Percentiles rank a stretch among this genome's conserved stretches.
Evolutionary conservation across 2,113 vertebrate species (phyloP).

Genomic region (Irena cyanogastra): DNA sequence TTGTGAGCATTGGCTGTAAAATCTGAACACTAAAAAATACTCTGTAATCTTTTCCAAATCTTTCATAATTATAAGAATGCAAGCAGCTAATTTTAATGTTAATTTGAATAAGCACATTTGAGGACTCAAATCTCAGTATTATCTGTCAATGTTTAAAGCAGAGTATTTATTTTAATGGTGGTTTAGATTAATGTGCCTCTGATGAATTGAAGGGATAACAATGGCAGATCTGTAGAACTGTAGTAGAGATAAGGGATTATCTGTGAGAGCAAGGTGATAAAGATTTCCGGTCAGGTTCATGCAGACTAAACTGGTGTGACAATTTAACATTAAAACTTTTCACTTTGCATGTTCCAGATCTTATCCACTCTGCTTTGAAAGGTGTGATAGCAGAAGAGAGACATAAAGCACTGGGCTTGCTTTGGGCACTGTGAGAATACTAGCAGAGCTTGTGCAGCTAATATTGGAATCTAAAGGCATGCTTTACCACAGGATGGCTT

Average conservation of each 20-base stretch:
- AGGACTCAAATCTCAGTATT: not conserved
- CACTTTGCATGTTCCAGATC: not conserved
- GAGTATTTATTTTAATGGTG: not conserved
- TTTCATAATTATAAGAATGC: not conserved
- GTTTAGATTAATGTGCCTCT: not conserved
- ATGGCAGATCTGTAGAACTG: not conserved
- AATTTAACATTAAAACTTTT: not conserved
- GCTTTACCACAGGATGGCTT: not conserved
- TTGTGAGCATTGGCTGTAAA: not conserved
- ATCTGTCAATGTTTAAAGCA: not conserved
- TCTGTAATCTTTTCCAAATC: not conserved
- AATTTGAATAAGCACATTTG: not conserved
- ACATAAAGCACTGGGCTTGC: not conserved
- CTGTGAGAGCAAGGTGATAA: not conserved
- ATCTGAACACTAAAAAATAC: not conserved
- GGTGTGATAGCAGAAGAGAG: not conserved
- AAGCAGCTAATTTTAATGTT: not conserved
- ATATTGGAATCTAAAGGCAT: not conserved
- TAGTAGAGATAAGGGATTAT: not conserved
- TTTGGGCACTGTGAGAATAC: not conserved
- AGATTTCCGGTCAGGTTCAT: not conserved
- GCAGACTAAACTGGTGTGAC: not conserved
- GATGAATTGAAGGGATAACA: not conserved
- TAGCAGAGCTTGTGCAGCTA: not conserved
- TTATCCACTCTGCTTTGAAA: not conserved